Base-by-base conservation (phyloP, 2,888 invertebrate species). In the Cheilosia pagana region DNA sequence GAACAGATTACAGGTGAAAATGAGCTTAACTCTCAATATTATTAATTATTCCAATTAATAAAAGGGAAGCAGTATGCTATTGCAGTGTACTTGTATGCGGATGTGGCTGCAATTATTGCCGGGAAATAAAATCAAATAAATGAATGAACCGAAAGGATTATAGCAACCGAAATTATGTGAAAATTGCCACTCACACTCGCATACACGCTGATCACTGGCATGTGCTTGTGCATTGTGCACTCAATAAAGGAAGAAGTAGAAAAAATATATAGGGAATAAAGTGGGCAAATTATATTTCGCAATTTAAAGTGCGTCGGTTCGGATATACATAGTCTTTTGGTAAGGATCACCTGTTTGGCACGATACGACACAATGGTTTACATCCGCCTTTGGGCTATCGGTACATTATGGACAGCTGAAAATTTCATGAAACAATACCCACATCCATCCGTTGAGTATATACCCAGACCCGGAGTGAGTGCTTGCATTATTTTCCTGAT, bases 21-120 rank as follows among this genome's bases (percentile, higher is more conserved):
- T 88, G 87, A 87, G 88, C 89, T 88, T 88, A 88, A 88, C 86
- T 87, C 85, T 70, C 90, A 89, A 89, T 90, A 90, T 90, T 90
- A 90, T 90, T 91, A 91, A 91, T 90, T 90, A 91, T 91, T 90
- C 89, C 91, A 90, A 90, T 91, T 91, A 90, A 90, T 90, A 88
- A 89, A 88, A 88, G 87, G 87, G 85, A 62, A 62, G 43, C 63
- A 41, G 50, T 25, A 50, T 50, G 14, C 6, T 14, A 50, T 23
- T 21, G 10, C 28, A 2, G 28, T 28, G 28, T 8, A 8, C 28
- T 28, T 21, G 8, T 12, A 19, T 48, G 8, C 0, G 16, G 8
- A 45, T n/a, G 19, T 10, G 5, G 50, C 1, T 21, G 31, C 71
- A 48, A n/a, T 63, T 50, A 71, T 62, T 77, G 53, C 35, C 31